Evolutionary conservation across 2,888 invertebrate species (phyloP).

Genomic region (Chrysotoxum bicinctum): DNA sequence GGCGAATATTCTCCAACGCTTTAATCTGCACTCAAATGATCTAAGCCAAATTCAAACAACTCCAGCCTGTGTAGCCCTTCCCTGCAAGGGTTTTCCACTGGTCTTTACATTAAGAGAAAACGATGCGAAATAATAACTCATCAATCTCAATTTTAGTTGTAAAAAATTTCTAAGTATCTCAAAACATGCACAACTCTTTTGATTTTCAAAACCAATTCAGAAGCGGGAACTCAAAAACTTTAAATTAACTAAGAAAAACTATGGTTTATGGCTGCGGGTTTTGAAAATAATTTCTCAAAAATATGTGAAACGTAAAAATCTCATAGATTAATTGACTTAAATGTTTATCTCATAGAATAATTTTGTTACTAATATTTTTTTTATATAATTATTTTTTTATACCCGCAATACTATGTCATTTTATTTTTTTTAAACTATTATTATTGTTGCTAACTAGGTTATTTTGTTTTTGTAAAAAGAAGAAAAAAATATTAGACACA

Average conservation of each 20-base stretch:
- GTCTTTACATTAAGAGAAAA: conserved; percentile 83
- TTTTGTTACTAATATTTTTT: conserved; percentile 27
- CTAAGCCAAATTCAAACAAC: conserved; percentile 83
- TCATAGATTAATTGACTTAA: conserved; percentile 55
- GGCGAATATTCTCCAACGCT: conserved; percentile 88
- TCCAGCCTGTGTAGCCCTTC: conserved; percentile 89
- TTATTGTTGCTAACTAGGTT: conserved; percentile 42
- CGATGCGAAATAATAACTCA: conserved; percentile 7
- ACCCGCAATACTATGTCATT: conserved; percentile 63
- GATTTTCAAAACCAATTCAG: conserved; percentile 21
- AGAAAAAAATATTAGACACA: conserved; percentile 10
- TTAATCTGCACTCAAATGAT: conserved; percentile 85
- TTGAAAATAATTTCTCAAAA: conserved; percentile 21
- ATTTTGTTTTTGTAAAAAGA: conserved; percentile 35
- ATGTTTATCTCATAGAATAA: conserved; percentile 66
- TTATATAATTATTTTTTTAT: background rate
- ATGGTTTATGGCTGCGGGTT: conserved; percentile 39
- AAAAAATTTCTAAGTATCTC: conserved; percentile 61
- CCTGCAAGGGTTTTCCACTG: conserved; percentile 87
- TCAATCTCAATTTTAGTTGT: conserved; percentile 31
- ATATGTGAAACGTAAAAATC: conserved; percentile 46
- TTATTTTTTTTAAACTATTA: conserved; percentile 40
- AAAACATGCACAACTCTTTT: conserved; percentile 56
- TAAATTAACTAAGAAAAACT: background rate
- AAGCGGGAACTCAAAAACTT: background rate